Evolutionary conservation across 2,888 invertebrate species (phyloP).

Genomic region (Morpho helenor): DNA sequence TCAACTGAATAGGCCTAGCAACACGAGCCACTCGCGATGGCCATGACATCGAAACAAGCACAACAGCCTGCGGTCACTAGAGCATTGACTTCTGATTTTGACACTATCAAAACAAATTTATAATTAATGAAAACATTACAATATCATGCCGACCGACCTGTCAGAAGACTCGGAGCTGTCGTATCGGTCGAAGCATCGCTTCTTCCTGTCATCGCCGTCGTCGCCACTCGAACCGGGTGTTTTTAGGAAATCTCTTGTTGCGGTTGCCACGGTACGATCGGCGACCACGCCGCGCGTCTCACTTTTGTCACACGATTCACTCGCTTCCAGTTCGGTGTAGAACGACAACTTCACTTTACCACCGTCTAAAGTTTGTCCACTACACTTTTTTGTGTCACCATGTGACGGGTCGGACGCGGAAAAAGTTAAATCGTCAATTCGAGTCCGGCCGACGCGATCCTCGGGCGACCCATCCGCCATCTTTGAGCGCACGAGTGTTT

Average conservation of each 20-base stretch:
- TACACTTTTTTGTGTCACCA: constrained; percentile 78
- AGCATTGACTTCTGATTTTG: constrained; percentile 69
- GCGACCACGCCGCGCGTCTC: constrained; percentile 70
- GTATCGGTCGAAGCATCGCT: constrained; percentile 93
- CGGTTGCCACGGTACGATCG: constrained; percentile 50
- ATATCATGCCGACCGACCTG: constrained; percentile 81
- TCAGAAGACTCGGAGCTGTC: constrained; percentile 96
- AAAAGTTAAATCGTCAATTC: constrained; percentile 78
- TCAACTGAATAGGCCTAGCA: constrained; percentile 57
- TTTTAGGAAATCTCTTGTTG: constrained; percentile 58
- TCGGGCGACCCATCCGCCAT: constrained; percentile 89
- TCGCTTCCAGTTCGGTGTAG: constrained; percentile 71
- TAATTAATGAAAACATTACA: constrained; percentile 16
- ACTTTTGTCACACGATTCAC: constrained; percentile 77
- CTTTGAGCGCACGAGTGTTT: constrained; percentile 85
- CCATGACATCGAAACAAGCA: constrained; percentile 73
- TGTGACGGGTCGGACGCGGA: constrained; percentile 70
- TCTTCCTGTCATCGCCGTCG: constrained; percentile 83
- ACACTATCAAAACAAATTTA: constrained; percentile 45
- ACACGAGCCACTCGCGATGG: constrained; percentile 57
- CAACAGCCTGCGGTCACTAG: constrained; percentile 74
- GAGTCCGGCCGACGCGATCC: constrained; percentile 79
- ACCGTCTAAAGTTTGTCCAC: constrained; percentile 63
- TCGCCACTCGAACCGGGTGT: constrained; percentile 50
- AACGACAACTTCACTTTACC: constrained; percentile 68